These are phyloP conservation scores for Paragorgia papillata DNA, from an alignment of 92 coral and sea anemone species.

Conservation along the genomic window DNA sequence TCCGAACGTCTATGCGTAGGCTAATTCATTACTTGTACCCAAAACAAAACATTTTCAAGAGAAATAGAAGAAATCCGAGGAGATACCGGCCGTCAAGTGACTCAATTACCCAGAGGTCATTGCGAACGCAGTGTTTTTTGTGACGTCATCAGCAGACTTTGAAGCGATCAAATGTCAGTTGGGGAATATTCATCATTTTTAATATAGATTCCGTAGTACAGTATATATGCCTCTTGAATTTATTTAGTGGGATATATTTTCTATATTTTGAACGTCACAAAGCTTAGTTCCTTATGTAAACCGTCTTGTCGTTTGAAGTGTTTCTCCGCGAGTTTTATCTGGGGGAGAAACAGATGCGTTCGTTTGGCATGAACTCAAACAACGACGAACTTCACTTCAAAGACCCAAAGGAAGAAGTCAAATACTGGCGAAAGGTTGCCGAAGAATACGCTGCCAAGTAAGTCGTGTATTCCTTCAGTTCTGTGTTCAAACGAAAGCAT, in stretches of 20 bases:
- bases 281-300: constrained; percentile 22
- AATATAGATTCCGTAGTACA: constrained; percentile 41
- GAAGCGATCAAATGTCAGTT: constrained; percentile 49
- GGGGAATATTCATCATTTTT: constrained; percentile 34
- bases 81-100: too few relatives aligned
- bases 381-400: constrained; percentile 98
- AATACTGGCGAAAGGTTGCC: constrained; percentile 95
- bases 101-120: too few relatives aligned
- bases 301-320: background rate
- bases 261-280: background rate
- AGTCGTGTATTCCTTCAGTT: constrained; percentile 39
- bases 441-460: constrained; percentile 95
- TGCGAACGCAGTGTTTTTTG: too few relatives aligned
- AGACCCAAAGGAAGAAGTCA: constrained; percentile 99
- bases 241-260: constrained; percentile 13
- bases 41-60: too few relatives aligned
- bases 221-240: background rate
- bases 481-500: background rate
- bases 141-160: too few relatives aligned
- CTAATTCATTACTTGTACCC: too few relatives aligned
- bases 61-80: too few relatives aligned
- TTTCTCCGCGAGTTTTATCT: background rate
- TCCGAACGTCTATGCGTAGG: too few relatives aligned
- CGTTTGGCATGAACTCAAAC: constrained; percentile 90
- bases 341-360: constrained; percentile 67